Evolutionary conservation across 2,113 vertebrate genomes (phyloP).

Genomic region (Campylorhamphus procurvoides): DNA sequence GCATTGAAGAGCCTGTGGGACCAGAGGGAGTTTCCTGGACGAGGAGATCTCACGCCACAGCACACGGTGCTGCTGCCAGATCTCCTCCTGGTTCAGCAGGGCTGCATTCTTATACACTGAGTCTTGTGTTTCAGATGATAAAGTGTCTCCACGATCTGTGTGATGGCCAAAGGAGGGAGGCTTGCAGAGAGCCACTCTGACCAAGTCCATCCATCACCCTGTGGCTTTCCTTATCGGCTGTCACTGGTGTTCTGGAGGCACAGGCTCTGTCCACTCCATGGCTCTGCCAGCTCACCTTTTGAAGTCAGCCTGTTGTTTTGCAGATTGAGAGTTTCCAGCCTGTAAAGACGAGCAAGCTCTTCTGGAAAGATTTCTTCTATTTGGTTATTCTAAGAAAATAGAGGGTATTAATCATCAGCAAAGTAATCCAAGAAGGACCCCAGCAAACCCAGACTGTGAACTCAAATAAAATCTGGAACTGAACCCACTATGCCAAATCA

Average conservation of each 20-base stretch:
- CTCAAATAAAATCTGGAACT: background rate
- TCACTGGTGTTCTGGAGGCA: background rate
- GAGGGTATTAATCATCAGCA: conserved; percentile 42
- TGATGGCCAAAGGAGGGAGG: conserved; percentile 7
- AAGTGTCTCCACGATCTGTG: conserved; percentile 24
- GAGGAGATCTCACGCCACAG: conserved; percentile 28
- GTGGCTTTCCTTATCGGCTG: background rate
- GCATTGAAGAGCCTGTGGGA: conserved; percentile 46
- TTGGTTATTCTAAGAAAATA: conserved; percentile 87
- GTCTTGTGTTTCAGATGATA: conserved; percentile 13
- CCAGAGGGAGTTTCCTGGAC: conserved; percentile 46
- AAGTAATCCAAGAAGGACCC: conserved; percentile 10
- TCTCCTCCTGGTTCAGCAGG: conserved; percentile 27
- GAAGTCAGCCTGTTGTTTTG: conserved; percentile 96
- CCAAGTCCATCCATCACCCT: background rate
- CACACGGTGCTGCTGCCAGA: conserved; percentile 33
- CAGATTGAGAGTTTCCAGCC: conserved; percentile 92
- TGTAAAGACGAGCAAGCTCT: conserved; percentile 88
- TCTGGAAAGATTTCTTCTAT: conserved; percentile 88
- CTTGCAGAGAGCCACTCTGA: background rate
- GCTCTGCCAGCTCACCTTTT: conserved; percentile 76
- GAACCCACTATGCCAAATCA: background rate
- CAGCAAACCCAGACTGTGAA: background rate
- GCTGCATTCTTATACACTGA: conserved; percentile 60
- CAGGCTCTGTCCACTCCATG: background rate